phyloP scores from a whole-genome alignment of 2,113 vertebrate genomes.

The Chrysochloris asiatica region DNA sequence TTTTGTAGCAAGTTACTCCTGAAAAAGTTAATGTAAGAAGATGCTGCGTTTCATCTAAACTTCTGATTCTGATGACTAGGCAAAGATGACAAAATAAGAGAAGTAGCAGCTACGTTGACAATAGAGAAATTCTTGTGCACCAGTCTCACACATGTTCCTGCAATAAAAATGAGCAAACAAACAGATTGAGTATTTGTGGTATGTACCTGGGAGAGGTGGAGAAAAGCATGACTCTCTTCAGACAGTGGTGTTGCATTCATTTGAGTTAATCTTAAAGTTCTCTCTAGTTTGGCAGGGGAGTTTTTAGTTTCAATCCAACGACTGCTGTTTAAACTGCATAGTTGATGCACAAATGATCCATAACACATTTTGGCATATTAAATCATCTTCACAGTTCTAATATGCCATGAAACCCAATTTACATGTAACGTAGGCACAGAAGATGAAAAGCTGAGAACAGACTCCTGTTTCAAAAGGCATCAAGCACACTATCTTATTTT shows the following conservation, averaged over 20 bases:
- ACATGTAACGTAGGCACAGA: constrained; percentile 77
- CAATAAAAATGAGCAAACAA: neutral
- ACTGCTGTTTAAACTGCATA: constrained; percentile 73
- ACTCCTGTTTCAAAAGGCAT: constrained; percentile 73
- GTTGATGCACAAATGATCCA: constrained; percentile 77
- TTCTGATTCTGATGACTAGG: neutral
- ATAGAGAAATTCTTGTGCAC: constrained; percentile 55
- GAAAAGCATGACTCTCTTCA: neutral
- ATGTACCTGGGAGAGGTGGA: neutral
- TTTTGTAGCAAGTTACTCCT: neutral
- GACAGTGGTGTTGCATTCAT: neutral
- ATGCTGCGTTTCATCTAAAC: constrained; percentile 55
- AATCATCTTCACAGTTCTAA: constrained; percentile 83
- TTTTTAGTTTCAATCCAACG: constrained; percentile 66
- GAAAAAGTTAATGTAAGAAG: constrained; percentile 50
- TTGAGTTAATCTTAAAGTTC: neutral
- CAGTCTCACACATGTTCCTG: neutral
- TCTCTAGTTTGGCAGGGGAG: neutral
- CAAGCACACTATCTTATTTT: constrained; percentile 64
- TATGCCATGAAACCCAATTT: constrained; percentile 83
- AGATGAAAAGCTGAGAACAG: constrained; percentile 75
- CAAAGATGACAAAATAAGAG: constrained; percentile 59
- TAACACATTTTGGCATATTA: constrained; percentile 81
- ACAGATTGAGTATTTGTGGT: neutral
- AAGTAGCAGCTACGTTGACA: constrained; percentile 51